A percentile compares a stretch with the other conserved stretches of the same genome.
Evolutionary conservation across 2,888 invertebrate species (phyloP).

Genomic region (Dastarcus helophoroides): DNA sequence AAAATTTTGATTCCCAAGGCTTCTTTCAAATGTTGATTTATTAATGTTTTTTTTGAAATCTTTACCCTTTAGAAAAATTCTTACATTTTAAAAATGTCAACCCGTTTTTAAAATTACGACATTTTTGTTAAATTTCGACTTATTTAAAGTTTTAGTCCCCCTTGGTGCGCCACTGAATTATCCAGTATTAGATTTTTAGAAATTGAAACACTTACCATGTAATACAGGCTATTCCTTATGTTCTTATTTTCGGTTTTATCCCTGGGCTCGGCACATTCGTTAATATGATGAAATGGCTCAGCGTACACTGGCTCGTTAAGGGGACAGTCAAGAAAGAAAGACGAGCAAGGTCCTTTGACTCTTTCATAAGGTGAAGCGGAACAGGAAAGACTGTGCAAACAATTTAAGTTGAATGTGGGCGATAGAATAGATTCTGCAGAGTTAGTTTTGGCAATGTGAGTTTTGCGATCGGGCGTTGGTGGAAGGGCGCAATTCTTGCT

Average conservation of each 20-base stretch:
- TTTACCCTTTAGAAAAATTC: too few species aligned
- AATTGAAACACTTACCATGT: conserved; percentile 40
- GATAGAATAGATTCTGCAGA: conserved; percentile 7
- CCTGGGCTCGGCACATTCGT: conserved; percentile 9
- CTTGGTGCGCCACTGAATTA: too few species aligned
- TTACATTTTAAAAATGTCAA: too few species aligned
- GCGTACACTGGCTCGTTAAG: conserved; percentile 51
- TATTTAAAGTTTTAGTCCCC: too few species aligned
- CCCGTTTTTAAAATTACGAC: too few species aligned
- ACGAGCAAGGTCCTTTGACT: conserved; percentile 28
- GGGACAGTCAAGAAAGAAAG: conserved; percentile 30
- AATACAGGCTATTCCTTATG: conserved; percentile 35
- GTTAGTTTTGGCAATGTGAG: conserved; percentile 10
- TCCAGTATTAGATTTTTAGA: conserved; percentile 15
- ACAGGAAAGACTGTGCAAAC: conserved; percentile 34
- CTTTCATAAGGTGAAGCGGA: conserved; percentile 27
- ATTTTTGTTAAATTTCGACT: too few species aligned
- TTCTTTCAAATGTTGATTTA: too few species aligned
- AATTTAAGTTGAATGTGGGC: conserved; percentile 30
- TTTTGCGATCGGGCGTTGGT: conserved; percentile 14
- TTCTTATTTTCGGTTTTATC: conserved; percentile 17
- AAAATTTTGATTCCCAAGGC: too few species aligned
- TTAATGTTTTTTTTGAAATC: too few species aligned
- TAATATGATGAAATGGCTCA: conserved; percentile 40
- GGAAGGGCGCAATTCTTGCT: conserved; percentile 20